Conservation (phyloP, 1,140 invertebrate species). For the Lethrus apterus region DNA sequence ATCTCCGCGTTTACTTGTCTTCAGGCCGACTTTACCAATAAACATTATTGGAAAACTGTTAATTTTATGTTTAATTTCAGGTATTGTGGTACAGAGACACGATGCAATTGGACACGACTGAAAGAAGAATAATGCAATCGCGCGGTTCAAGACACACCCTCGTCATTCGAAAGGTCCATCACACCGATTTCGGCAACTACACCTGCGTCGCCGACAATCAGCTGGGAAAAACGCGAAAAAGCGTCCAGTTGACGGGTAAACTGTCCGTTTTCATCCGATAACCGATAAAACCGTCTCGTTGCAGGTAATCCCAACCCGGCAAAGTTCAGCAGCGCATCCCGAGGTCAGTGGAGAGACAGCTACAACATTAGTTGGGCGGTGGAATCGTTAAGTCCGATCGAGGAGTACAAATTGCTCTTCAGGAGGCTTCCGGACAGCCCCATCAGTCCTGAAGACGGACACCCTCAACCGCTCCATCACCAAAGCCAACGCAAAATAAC, state of each 20-base stretch:
- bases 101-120: constrained; percentile 58
- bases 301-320: constrained; percentile 52
- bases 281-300: too few species aligned
- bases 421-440: constrained; percentile 49
- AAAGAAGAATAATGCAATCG: constrained; percentile 56
- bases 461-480: constrained; percentile 41
- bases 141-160: constrained; percentile 55
- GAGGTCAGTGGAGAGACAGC: constrained; percentile 53
- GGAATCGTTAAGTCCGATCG: constrained; percentile 55
- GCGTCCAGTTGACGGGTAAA: constrained; percentile 56
- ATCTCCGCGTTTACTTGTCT: too few species aligned
- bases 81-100: constrained; percentile 62
- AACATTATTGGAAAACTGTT: too few species aligned
- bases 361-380: constrained; percentile 63
- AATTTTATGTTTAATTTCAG: constrained; percentile 42
- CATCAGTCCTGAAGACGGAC: constrained; percentile 41
- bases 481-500: constrained; percentile 24
- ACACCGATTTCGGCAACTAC: constrained; percentile 62
- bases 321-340: constrained; percentile 53
- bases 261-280: too few species aligned
- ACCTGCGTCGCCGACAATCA: constrained; percentile 60
- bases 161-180: constrained; percentile 58
- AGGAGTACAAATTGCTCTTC: constrained; percentile 58
- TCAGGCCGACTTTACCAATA: too few species aligned
- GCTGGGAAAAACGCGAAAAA: constrained; percentile 54